Base-by-base conservation (phyloP, 2,888 invertebrate species). In the Auanema sp. region DNA sequence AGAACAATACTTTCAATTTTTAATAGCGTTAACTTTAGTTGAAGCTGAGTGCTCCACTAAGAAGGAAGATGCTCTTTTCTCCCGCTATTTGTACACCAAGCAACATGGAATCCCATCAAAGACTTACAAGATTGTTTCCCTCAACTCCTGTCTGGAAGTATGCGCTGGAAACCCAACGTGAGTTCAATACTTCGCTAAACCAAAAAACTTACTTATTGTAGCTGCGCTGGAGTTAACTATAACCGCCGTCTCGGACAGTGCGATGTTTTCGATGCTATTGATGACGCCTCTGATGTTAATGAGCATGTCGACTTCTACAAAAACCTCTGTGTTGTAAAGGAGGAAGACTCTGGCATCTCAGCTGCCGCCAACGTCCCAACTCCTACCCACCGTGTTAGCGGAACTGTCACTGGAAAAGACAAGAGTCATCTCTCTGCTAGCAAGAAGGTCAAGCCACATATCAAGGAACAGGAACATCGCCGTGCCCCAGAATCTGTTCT, bases 171-270 rank as follows among this genome's bases (percentile, higher is more conserved):
- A 72, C 52, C 78, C 77, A 25, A 75, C 72, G 74, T 76, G 23
- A 68, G 68, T 70, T 41, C 10, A 2, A 42, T 16, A 44, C 23
- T 21, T 47, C 4, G 3, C 47, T 3, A 3, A 47, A 42, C 16
- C 18, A 5, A 52, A 4, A 8, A 54, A 51, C 4, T 50, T 25
- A 8, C 23, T 18, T 41, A 10, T 56, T 69, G 47, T 65, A 77
- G 79, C 21, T 82, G 83, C 65, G 73, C 76, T 47, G 83, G 83
- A 59, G 76, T 81, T 56, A 83, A 83, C 69, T 83, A 83, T 78
- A 81, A 83, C 67, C 78, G 78, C 41, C 73, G 78, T 12, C 69
- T 71, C 44, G 83, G 83, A 18, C 67, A 72, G n/a, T 83, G 83
- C 69, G 73, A 78, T 40, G 33, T 79, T 44, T 81, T 80, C 68